phyloP scores from a whole-genome alignment of 2,888 invertebrate genomes.

The Volucella inanis region DNA sequence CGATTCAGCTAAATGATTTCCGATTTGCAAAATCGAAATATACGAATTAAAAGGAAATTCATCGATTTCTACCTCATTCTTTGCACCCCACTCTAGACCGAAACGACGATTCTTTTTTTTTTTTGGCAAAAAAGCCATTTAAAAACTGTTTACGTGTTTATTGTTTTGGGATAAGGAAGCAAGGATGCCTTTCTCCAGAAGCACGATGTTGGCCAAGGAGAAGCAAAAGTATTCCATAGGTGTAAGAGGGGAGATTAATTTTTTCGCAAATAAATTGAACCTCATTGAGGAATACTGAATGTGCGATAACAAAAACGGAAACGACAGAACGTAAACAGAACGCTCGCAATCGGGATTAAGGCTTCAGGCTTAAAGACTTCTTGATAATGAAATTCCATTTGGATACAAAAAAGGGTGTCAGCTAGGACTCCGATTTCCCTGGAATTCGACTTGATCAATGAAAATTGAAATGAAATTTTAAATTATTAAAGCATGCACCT shows the following conservation, averaged over 20 bases:
- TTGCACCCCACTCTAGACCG: background rate
- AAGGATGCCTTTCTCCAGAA: conserved; percentile 18
- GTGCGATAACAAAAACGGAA: conserved; percentile 11
- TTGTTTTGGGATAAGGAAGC: conserved; percentile 58
- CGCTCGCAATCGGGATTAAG: conserved; percentile 52
- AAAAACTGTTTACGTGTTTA: conserved; percentile 70
- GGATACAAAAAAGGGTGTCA: background rate
- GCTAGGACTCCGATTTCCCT: background rate
- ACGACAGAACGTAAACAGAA: conserved; percentile 46
- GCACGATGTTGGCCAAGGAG: background rate
- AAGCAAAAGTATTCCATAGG: conserved; percentile 8
- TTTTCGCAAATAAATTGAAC: conserved; percentile 59
- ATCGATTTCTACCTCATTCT: conserved; percentile 43
- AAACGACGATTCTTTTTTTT: background rate
- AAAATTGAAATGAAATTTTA: conserved; percentile 37
- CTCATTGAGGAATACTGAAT: conserved; percentile 29
- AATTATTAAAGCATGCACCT: conserved; percentile 35
- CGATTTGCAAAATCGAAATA: conserved; percentile 41
- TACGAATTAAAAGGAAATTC: conserved; percentile 66
- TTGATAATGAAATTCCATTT: conserved; percentile 27
- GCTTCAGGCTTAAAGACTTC: conserved; percentile 54
- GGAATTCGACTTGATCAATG: conserved; percentile 27
- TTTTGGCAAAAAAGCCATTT: conserved; percentile 46
- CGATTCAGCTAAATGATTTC: conserved; percentile 68
- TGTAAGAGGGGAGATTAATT: conserved; percentile 49